A percentile compares a stretch with the other conserved stretches of the same genome.
Conservation (phyloP, 2,888 invertebrate species). For the Strigamia transsilvanica region DNA sequence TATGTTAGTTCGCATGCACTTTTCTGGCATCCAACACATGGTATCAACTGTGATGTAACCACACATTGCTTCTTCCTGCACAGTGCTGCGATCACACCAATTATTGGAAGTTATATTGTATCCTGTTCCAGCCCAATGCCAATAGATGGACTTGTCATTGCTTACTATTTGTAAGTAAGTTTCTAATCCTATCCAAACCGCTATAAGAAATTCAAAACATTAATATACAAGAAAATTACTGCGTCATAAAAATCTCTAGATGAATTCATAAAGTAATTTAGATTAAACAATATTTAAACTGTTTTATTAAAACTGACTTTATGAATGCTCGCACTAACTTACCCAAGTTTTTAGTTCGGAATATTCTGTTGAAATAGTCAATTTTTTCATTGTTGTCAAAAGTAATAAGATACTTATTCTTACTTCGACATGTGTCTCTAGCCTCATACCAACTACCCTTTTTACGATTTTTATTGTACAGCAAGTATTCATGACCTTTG, state of each 20-base stretch:
- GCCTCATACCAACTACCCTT: background rate
- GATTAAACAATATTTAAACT: no score
- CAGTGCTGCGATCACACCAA: no score
- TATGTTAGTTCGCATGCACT: background rate
- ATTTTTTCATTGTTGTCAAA: background rate
- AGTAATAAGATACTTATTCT: background rate
- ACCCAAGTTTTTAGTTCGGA: background rate
- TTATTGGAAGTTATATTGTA: no score
- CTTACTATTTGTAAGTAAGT: no score
- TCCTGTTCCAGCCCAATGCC: no score
- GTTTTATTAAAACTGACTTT: no score
- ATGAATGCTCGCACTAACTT: background rate
- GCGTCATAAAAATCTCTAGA: no score
- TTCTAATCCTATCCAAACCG: no score
- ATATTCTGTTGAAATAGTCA: background rate
- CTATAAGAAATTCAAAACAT: background rate
- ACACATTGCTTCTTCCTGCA: background rate
- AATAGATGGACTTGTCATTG: no score
- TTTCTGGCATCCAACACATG: background rate
- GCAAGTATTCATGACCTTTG: background rate
- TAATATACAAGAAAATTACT: background rate
- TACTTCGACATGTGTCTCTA: background rate
- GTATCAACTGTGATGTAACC: background rate
- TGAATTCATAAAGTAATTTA: no score
- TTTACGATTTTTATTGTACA: background rate